phyloP scores from a whole-genome alignment of 2,113 vertebrate genomes.

The Anhinga anhinga region DNA sequence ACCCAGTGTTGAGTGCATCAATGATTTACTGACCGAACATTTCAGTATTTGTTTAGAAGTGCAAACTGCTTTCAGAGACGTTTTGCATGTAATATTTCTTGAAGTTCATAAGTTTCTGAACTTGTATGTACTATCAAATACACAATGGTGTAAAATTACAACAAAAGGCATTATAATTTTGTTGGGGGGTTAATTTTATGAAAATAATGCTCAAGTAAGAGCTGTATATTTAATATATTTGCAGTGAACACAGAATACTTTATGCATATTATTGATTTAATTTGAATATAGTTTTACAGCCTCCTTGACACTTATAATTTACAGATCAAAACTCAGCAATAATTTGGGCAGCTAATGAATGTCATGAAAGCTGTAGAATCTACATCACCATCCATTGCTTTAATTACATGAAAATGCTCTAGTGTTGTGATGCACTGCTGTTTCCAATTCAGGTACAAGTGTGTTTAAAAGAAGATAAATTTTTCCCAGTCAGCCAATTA shows the following conservation, averaged over 20 bases:
- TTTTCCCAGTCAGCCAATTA: conserved; percentile 82
- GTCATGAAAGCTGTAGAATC: conserved; percentile 99
- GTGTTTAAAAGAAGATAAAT: conserved; percentile 79
- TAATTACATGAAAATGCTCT: conserved; percentile 82
- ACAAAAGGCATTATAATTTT: conserved; percentile 98
- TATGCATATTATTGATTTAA: conserved; percentile 93
- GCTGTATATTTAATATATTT: conserved; percentile 99
- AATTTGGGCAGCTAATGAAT: conserved; percentile 99
- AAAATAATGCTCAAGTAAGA: conserved; percentile 89
- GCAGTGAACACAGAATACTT: conserved; percentile 92
- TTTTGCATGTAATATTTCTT: conserved; percentile 98
- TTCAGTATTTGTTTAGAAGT: conserved; percentile 97
- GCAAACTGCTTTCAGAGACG: conserved; percentile 94
- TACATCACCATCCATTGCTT: conserved; percentile 81
- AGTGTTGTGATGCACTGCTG: conserved; percentile 83
- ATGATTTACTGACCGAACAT: conserved; percentile 89
- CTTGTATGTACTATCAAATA: conserved; percentile 90
- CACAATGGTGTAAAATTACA: conserved; percentile 94
- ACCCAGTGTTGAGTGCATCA: conserved; percentile 93
- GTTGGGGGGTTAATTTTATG: conserved; percentile 99
- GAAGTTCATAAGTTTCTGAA: conserved; percentile 91
- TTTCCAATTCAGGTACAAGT: conserved; percentile 87
- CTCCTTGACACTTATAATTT: conserved; percentile 95
- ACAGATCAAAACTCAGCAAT: conserved; percentile 99
- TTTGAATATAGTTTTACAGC: conserved; percentile 97